Conservation (phyloP, 1,140 invertebrate genomes). For the roundworm (Caenorhabditis elegans) region WBcel235 BX284602.5:11488001-11488500, state of each 20-base stretch:
- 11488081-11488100: too few relatives aligned
- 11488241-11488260: neutral
- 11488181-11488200: neutral
- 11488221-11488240: slow-evolving; percentile 1
- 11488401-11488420: slow-evolving; percentile 16
- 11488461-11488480: slow-evolving; percentile 5
- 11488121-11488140: too few relatives aligned
- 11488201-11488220: neutral
- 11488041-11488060: too few relatives aligned
- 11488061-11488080: too few relatives aligned
- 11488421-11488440: neutral
- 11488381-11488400: neutral
- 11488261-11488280: neutral
- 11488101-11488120: too few relatives aligned
- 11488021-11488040: too few relatives aligned
- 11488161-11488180: neutral
- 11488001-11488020: too few relatives aligned
- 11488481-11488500: neutral
- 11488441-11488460: neutral
- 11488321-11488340: neutral
- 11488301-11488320: neutral
- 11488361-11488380: neutral
- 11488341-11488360: neutral
- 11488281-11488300: neutral
- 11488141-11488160: neutral